Base-by-base conservation (phyloP, 2,888 invertebrate species). In the Monoplex corrugatus region DNA sequence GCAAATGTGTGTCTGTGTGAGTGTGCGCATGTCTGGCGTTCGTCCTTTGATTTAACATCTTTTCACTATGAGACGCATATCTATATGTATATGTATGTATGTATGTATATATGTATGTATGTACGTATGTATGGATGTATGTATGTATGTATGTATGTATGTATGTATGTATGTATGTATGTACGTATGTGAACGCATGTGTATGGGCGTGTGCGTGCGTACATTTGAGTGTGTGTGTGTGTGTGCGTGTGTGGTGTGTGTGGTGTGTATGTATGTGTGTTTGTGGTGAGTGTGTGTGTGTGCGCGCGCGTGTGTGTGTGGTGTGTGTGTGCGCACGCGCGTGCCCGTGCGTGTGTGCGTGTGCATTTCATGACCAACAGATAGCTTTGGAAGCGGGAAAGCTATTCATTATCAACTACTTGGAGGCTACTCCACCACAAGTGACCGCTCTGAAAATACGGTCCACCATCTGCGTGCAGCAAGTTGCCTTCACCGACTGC, bases 391-490 rank as follows among this genome's bases (percentile, higher is more conserved):
- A 16, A 40, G 32, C 6, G 8, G 80, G 63, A n/a, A 23, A 68
- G 28, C 8, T 28, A 32, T 38, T 88, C 23, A 83, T 86, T 19
- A 45, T 91, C 16, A 57, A 45, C 35, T 92, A 92, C 87, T 87
- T 89, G 10, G 88, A 89, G 23, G 93, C 92, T 0, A 91, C 91
- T 3, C 89, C 90, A 0, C 92, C 91, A 32, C 94, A 95, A 87
- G 90, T 94, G 19, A 90, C 92, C 23, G 90, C 89, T 1, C 91
- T 95, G 13, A 91, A 93, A 19, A 89, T 84, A 8, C 91, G 91
- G 43, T 94, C 94, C 6, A 90, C 90, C 2, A 93, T 90, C 89
- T 94, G 94, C 88, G 90, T 90, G 32, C 94, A 94, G 92, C 93
- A 93, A 78, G 87, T 90, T 16, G 68, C 35, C 50, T 84, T 84